These are phyloP conservation scores for Drosophila heteroneura DNA, from an alignment of 2,888 invertebrate genomes.

Conservation along the genomic window DNA sequence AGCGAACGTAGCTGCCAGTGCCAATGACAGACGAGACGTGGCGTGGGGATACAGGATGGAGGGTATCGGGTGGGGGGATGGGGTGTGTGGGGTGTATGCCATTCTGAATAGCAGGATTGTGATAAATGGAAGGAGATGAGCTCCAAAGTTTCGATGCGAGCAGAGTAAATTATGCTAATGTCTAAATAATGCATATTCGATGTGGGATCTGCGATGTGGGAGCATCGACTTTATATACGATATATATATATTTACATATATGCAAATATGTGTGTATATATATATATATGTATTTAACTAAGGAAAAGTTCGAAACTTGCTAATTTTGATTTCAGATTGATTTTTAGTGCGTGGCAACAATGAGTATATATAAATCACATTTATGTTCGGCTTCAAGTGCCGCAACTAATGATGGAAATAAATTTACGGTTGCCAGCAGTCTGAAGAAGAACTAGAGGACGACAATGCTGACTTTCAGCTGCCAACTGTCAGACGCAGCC, in stretches of 20 bases:
- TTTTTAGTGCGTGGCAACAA: conserved; percentile 52
- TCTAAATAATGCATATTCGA: conserved; percentile 84
- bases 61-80: not conserved
- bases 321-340: conserved; percentile 46
- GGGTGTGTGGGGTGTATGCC: conserved; percentile 5
- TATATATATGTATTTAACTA: not conserved
- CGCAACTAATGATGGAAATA: conserved; percentile 84
- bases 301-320: conserved; percentile 10
- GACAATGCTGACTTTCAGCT: conserved; percentile 66
- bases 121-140: conserved; percentile 54
- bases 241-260: conserved; percentile 5
- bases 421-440: conserved; percentile 69
- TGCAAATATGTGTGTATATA: not conserved
- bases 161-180: conserved; percentile 84
- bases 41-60: not conserved
- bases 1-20: conserved; percentile 65
- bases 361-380: conserved; percentile 74
- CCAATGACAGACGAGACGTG: conserved; percentile 61
- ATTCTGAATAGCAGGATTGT: conserved; percentile 44
- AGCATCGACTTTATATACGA: conserved; percentile 31
- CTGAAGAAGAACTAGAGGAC: conserved; percentile 34
- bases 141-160: conserved; percentile 53
- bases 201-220: conserved; percentile 55
- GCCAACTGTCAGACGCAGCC: conserved; percentile 65
- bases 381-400: conserved; percentile 76